Evolutionary conservation across 53 echinoderm and acorn worm species (phyloP), one percentile per base, ranked within the genome.

Genomic region (Pentamera pediparva): DNA sequence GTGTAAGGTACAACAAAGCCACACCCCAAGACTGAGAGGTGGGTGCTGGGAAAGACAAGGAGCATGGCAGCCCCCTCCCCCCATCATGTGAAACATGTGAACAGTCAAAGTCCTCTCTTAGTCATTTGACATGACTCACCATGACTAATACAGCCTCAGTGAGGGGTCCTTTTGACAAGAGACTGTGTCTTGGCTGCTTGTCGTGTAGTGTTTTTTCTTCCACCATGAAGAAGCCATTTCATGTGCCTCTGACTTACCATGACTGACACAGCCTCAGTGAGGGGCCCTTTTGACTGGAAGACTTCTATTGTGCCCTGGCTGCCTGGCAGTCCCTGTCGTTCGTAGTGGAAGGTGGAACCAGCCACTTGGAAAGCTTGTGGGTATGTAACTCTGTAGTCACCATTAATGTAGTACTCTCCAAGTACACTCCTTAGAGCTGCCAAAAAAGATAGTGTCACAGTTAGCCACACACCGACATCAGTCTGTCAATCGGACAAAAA

Each of bases 371-470:
- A 88, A 15, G 85, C 52, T 39, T 91, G 78, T 8, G 90, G 90
- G 28, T 84, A 84, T 53, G 78, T 87, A 24, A 95, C 81, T 78
- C 85, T 87, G 79, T 79, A 95, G 52, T 88, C 83, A 38, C 96
- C 96, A 76, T 95, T 95, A 41, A 95, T 60, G 74, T 85, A 91
- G 70, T 91, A 95, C 36, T 79, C 79, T 17, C 86, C 88, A 26
- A 70, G 64, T 9, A 73, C 83, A 75, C 79, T 95, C 34, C 88
- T 82, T 72, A 95, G 62, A 67, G 96, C 96, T 67, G n/a, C n/a
- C n/a, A n/a, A n/a, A n/a, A n/a, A n/a, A n/a, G n/a, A n/a, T n/a
- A n/a, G n/a, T n/a, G n/a, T n/a, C n/a, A n/a, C 47, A 45, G n/a
- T 45, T 45, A 45, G n/a, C 12, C 47, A 45, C 47, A 1, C n/a